phyloP scores from a whole-genome alignment of 2,113 vertebrate genomes.

The Colinus virginianus region DNA sequence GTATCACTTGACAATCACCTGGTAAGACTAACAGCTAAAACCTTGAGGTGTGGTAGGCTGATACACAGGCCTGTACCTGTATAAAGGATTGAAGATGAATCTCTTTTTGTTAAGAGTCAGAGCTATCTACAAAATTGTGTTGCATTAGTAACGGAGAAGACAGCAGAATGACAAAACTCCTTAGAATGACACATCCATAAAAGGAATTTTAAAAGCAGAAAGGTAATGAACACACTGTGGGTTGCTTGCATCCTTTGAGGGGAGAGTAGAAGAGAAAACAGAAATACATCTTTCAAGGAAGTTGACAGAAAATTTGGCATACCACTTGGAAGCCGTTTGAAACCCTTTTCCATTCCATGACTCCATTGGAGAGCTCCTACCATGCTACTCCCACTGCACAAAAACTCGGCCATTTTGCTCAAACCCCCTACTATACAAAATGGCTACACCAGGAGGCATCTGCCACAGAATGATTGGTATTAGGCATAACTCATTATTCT shows the following conservation, averaged over 20 bases:
- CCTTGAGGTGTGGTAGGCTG: not conserved
- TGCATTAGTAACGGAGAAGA: not conserved
- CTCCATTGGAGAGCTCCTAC: not conserved
- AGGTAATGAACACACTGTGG: not conserved
- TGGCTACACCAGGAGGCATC: conserved; percentile 43
- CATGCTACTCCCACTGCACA: fast-evolving
- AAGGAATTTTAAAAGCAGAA: not conserved
- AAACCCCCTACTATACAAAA: conserved; percentile 30
- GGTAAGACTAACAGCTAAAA: not conserved
- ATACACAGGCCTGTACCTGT: not conserved
- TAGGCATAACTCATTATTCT: conserved; percentile 58
- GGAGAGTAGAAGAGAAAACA: not conserved
- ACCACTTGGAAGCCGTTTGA: not conserved
- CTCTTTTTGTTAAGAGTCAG: not conserved
- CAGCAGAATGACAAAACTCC: not conserved
- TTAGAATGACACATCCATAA: not conserved
- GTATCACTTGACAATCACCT: not conserved
- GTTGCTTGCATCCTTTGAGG: not conserved
- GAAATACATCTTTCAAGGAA: not conserved
- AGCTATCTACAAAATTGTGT: not conserved
- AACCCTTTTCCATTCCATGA: not conserved
- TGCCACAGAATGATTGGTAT: conserved; percentile 55
- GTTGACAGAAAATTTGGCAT: not conserved
- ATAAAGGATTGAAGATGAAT: not conserved
- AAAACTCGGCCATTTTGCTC: not conserved